phyloP scores from a whole-genome alignment of 2,113 vertebrate genomes.

The Proteles cristata region DNA sequence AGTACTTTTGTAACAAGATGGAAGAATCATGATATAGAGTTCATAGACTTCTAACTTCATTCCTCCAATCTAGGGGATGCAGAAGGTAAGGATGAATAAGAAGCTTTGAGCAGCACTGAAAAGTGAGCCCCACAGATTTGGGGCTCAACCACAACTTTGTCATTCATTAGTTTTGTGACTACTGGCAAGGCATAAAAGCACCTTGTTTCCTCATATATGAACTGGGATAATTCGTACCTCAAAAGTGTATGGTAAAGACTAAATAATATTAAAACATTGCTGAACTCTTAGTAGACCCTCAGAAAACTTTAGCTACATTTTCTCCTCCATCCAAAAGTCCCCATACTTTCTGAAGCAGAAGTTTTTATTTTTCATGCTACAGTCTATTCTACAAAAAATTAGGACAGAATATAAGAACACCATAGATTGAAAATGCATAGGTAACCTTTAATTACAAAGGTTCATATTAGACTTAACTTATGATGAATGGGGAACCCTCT shows the following conservation, averaged over 20 bases:
- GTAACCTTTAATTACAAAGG: constrained; percentile 26
- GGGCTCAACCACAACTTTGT: background rate
- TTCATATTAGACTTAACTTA: constrained; percentile 22
- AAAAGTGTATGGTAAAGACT: background rate
- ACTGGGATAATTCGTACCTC: background rate
- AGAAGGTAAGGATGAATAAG: background rate
- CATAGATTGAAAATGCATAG: background rate
- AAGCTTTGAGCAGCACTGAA: background rate
- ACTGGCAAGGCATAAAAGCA: background rate
- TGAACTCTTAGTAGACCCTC: background rate
- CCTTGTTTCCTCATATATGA: constrained; percentile 24
- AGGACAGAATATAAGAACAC: background rate
- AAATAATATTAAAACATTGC: background rate
- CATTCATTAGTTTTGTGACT: background rate
- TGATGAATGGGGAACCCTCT: background rate
- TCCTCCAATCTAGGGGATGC: background rate
- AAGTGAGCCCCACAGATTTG: background rate
- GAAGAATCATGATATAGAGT: background rate
- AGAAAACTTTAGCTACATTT: background rate
- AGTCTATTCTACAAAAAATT: background rate
- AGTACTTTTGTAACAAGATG: background rate
- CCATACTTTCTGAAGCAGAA: background rate
- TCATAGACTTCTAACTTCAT: background rate
- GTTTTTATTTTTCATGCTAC: background rate
- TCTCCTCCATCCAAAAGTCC: background rate